Evolutionary conservation across 1,140 invertebrate genomes (phyloP).

Genomic region (Leptopilina clavipes): DNA sequence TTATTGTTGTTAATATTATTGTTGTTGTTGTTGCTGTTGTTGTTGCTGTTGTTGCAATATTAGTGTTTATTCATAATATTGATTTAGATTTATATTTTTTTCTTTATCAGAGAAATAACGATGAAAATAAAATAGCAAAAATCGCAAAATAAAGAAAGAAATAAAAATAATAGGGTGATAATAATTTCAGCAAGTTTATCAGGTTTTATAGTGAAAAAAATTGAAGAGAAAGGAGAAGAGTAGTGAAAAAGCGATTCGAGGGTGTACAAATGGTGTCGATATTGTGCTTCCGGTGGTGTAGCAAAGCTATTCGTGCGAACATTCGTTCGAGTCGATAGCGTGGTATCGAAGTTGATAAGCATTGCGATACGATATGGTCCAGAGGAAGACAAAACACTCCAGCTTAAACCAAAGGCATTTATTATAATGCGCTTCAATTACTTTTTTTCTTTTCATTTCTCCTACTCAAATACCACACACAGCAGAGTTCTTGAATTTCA

Average conservation of each 20-base stretch:
- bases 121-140: background rate
- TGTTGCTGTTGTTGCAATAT: too few relatives aligned
- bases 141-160: too few relatives aligned
- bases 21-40: too few relatives aligned
- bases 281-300: constrained; percentile 60
- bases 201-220: constrained; percentile 42
- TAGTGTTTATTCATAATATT: too few relatives aligned
- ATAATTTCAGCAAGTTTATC: too few relatives aligned
- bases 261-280: constrained; percentile 59
- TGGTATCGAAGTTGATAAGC: constrained; percentile 69
- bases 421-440: constrained; percentile 14
- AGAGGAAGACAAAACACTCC: constrained; percentile 68
- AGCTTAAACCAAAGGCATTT: constrained; percentile 13
- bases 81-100: too few relatives aligned
- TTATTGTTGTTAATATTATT: too few relatives aligned
- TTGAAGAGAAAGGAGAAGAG: constrained; percentile 42
- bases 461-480: background rate
- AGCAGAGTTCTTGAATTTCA: constrained; percentile 4
- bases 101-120: too few relatives aligned
- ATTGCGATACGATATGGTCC: constrained; percentile 67
- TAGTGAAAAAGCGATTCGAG: constrained; percentile 40
- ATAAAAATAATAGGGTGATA: too few relatives aligned
- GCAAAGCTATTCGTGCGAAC: constrained; percentile 43
- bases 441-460: constrained; percentile 35
- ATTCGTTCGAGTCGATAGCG: constrained; percentile 60